Conservation (phyloP, 2,888 invertebrate species). For the Beris morrisii region DNA sequence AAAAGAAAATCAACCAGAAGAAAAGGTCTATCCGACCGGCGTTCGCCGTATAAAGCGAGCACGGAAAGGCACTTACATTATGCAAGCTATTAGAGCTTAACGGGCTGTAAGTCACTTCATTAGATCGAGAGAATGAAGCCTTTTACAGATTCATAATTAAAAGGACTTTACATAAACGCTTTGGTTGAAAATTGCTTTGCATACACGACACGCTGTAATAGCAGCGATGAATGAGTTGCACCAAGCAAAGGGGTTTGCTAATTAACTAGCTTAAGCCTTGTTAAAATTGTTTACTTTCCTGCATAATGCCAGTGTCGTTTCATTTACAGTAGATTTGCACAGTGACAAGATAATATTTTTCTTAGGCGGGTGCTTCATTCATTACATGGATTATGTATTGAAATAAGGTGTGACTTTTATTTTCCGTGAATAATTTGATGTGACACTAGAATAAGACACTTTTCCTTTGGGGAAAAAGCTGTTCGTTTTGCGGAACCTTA, state of each 20-base stretch:
- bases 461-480: too few species aligned
- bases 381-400: too few species aligned
- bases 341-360: neutral
- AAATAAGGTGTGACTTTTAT: too few species aligned
- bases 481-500: too few species aligned
- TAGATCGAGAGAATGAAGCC: constrained; percentile 16
- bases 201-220: constrained; percentile 17
- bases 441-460: too few species aligned
- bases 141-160: constrained; percentile 20
- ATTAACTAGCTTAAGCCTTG: constrained; percentile 21
- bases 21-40: neutral
- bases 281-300: constrained; percentile 24
- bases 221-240: constrained; percentile 18
- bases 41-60: neutral
- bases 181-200: constrained; percentile 1
- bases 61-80: constrained; percentile 28
- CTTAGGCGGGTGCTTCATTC: too few species aligned
- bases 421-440: too few species aligned
- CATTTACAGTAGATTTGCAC: constrained; percentile 26
- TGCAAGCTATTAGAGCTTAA: constrained; percentile 30
- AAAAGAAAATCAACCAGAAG: constrained; percentile 7
- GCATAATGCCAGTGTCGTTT: neutral
- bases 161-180: constrained; percentile 22
- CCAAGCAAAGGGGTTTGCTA: constrained; percentile 17
- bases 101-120: constrained; percentile 31